Percentiles rank a stretch among this genome's conserved stretches.
These are phyloP conservation scores for Ametastegia equiseti DNA, from an alignment of 2,888 invertebrate genomes.

Conservation along the genomic window DNA sequence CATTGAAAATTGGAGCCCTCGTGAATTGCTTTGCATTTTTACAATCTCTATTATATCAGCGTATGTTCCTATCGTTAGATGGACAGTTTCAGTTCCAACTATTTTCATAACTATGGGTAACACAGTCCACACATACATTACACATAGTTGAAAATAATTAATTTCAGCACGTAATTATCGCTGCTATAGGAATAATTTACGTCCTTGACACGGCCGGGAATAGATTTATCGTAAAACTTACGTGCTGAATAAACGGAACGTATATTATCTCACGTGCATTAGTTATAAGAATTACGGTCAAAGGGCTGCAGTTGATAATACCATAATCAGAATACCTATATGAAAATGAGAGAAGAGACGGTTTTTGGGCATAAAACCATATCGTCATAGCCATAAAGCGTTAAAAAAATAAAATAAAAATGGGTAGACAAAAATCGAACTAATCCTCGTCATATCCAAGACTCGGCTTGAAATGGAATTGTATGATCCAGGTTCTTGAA, in stretches of 20 bases:
- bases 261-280: background rate
- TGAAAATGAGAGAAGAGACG: background rate
- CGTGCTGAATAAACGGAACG: background rate
- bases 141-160: background rate
- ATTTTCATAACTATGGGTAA: no score
- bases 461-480: background rate
- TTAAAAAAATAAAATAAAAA: background rate
- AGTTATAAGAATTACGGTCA: background rate
- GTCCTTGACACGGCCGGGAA: constrained; percentile 8
- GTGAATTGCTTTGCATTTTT: no score
- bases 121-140: no score
- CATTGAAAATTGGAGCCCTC: no score
- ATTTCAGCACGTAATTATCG: constrained; percentile 19
- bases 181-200: constrained; percentile 9
- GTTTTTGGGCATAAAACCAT: background rate
- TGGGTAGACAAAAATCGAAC: background rate
- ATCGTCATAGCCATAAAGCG: background rate
- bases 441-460: background rate
- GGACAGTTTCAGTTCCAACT: no score
- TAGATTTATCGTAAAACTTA: background rate
- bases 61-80: no score
- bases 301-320: no score
- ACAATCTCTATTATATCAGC: no score
- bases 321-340: background rate
- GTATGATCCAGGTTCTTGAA: background rate